phyloP scores from a whole-genome alignment of 2,113 vertebrate species.

The Bos javanicus region DNA sequence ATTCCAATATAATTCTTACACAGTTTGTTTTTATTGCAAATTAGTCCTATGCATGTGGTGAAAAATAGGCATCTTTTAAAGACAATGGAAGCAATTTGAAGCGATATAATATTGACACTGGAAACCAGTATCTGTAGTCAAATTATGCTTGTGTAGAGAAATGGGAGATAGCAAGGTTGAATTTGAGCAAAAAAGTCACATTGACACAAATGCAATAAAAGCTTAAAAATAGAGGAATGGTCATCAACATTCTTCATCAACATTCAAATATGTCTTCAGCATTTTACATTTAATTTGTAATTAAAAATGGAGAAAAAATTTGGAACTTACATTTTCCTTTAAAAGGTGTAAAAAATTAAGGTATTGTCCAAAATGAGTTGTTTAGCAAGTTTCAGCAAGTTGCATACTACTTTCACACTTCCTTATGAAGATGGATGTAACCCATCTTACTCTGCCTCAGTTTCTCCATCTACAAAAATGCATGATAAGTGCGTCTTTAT shows the following conservation, averaged over 20 bases:
- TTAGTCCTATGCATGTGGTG: background rate
- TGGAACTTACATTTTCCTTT: background rate
- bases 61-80: constrained; percentile 22
- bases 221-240: background rate
- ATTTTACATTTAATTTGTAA: constrained; percentile 26
- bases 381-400: background rate
- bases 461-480: constrained; percentile 50
- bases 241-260: background rate
- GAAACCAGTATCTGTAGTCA: background rate
- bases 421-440: background rate
- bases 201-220: background rate
- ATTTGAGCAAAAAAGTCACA: constrained; percentile 39
- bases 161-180: background rate
- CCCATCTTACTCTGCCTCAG: background rate
- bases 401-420: background rate
- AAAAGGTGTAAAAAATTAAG: constrained; percentile 12
- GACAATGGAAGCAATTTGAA: background rate
- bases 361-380: background rate
- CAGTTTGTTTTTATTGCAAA: background rate
- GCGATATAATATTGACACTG: constrained; percentile 18
- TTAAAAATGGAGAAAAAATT: constrained; percentile 1
- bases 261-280: background rate
- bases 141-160: constrained; percentile 37
- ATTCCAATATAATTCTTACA: background rate
- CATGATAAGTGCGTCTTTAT: constrained; percentile 47